Percentiles rank a stretch among this genome's conserved stretches.
Evolutionary conservation across 2,888 invertebrate genomes (phyloP).

Genomic region (Sesia apiformis): DNA sequence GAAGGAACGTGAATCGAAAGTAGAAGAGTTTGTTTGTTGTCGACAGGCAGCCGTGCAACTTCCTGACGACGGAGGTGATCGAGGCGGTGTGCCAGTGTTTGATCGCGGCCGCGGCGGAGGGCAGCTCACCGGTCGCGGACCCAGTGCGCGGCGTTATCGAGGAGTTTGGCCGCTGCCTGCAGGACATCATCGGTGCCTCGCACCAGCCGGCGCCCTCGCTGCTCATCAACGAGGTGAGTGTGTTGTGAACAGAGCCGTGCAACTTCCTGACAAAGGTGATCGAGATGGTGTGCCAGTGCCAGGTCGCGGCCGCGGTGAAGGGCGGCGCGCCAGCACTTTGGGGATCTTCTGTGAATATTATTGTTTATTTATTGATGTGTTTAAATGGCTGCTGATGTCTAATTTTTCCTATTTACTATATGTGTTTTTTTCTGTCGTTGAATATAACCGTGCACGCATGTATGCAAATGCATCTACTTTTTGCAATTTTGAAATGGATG

Average conservation of each 20-base stretch:
- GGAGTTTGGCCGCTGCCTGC: slow-evolving; percentile 95
- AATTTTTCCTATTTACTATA: no score
- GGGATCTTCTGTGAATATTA: no score
- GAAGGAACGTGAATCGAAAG: no score
- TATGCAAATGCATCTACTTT: no score
- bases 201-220: slow-evolving; percentile 9
- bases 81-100: slow-evolving; percentile 97
- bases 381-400: no score
- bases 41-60: slow-evolving; percentile 86
- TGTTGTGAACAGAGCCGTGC: slow-evolving; percentile 80
- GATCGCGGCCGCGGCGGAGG: slow-evolving; percentile 93
- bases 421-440: no score
- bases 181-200: slow-evolving; percentile 88
- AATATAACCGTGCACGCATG: no score
- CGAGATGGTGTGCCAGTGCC: slow-evolving; percentile 95
- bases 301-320: slow-evolving; percentile 94
- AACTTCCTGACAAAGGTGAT: slow-evolving; percentile 97
- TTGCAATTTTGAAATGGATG: no score
- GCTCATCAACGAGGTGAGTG: not conserved
- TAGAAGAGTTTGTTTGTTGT: not conserved
- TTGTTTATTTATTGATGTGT: no score
- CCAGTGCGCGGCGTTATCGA: slow-evolving; percentile 86
- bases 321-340: slow-evolving; percentile 64
- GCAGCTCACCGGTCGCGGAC: slow-evolving; percentile 81
- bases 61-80: slow-evolving; percentile 94